Evolutionary conservation across 2,797 vertebrate genomes (phyloP), one percentile per base, ranked within the genome.

Genomic region (Anguilla megastoma): DNA sequence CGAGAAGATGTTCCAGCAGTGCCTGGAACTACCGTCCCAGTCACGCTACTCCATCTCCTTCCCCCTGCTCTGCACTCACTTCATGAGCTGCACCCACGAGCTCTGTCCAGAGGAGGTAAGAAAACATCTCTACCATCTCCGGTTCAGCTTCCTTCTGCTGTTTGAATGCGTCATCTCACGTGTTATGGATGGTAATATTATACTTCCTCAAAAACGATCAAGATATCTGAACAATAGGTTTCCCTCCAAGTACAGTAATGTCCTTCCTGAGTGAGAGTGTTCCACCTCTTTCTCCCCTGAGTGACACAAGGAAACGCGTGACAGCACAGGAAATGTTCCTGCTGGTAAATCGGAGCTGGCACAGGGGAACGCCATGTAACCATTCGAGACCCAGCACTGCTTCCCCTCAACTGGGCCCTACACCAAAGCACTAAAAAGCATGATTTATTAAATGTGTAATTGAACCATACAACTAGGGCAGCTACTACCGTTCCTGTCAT

Each of bases 1-100:
- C 96, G 98, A 99, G 94, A 99, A 99, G 96, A 99, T 99, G 99
- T 99, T 99, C 94, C 99, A 99, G 92, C 98, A 99, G 93, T 99
- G 98, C 91, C 95, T 99, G 96, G 99, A 99, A 95, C 96, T 99
- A 91, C 99, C 98, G 2, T 99, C 99, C 88, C 98, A 99, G 56
- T 99, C 98, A 88, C 97, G 98, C 94, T 98, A 99, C 90, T 99
- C 98, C 89, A 97, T 99, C 96, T 98, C 98, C 90, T 99, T 99
- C 94, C 99, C 98, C 48, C 96, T 99, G 91, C 97, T 99, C 91
- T 99, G 98, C 93, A 99, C 98, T 91, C 99, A 99, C 94, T 99
- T 99, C 92, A 99, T 99, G 98, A 99, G 98, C 95, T 99, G 99
- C 85, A 99, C 99, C 86, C 98, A 99, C 41, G 98, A 99, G 91